Conservation (phyloP, 92 coral and sea anemone species). For the Hydrozoanthus gracilis region DNA sequence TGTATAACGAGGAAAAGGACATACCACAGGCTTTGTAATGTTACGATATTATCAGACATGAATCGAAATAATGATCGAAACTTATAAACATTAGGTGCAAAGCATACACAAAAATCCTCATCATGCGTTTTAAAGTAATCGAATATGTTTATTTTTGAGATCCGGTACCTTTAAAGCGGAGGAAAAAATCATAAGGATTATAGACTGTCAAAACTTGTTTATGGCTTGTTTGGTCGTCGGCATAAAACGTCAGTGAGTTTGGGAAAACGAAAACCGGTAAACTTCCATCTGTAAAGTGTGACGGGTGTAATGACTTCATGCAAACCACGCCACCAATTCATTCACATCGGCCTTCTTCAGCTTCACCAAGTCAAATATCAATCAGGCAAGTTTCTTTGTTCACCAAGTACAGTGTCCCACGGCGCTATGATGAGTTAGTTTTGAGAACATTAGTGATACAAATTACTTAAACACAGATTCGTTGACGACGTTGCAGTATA, state of each 20-base stretch:
- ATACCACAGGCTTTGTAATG: too few species aligned
- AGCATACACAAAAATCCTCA: too few species aligned
- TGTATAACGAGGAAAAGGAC: too few species aligned
- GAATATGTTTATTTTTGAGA: neutral
- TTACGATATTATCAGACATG: too few species aligned
- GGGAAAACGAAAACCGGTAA: constrained; percentile 98
- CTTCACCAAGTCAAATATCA: neutral
- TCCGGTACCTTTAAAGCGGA: constrained; percentile 88
- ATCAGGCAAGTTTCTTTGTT: neutral
- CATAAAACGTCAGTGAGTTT: constrained; percentile 88
- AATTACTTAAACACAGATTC: neutral
- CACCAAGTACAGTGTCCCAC: neutral
- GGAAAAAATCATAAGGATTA: constrained; percentile 94
- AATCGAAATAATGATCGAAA: too few species aligned
- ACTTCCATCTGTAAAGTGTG: constrained; percentile 97
- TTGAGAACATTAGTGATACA: neutral
- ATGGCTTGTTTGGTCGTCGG: constrained; percentile 92
- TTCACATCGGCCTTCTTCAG: constrained; percentile 18
- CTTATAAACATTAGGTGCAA: too few species aligned
- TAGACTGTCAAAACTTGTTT: constrained; percentile 96
- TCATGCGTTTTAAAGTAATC: too few species aligned
- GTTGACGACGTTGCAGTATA: neutral
- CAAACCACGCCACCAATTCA: constrained; percentile 54
- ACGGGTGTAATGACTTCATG: constrained; percentile 98
- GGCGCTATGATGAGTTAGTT: neutral